Percentiles rank a stretch among this genome's conserved stretches.
phyloP scores from a whole-genome alignment of 2,888 invertebrate genomes.

The Hecatera dysodea region DNA sequence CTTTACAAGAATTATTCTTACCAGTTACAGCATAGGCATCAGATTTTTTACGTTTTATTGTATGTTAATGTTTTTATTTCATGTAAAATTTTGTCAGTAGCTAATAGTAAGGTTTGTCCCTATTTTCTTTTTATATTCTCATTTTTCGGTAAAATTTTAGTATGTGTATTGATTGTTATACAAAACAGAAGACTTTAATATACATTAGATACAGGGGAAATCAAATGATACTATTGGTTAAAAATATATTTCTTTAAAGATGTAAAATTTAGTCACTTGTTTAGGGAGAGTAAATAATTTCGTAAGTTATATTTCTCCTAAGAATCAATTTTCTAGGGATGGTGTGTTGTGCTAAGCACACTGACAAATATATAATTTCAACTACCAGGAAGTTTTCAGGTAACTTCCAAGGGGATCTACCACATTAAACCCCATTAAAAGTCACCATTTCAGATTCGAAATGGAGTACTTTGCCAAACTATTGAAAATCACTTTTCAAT shows the following conservation, averaged over 20 bases:
- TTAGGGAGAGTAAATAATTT: conserved; percentile 73
- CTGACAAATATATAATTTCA: conserved; percentile 60
- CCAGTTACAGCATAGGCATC: conserved; percentile 75
- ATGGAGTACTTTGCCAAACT: conserved; percentile 59
- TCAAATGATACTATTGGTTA: conserved; percentile 71
- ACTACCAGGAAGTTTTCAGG: conserved; percentile 42
- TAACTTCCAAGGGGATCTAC: conserved; percentile 50
- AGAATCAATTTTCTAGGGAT: conserved; percentile 76
- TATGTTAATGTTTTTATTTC: conserved; percentile 70
- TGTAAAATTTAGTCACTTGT: conserved; percentile 67
- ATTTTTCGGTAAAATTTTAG: conserved; percentile 67
- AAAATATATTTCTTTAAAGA: conserved; percentile 65
- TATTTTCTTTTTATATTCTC: conserved; percentile 61
- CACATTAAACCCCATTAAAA: conserved; percentile 25
- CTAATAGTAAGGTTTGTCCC: conserved; percentile 67
- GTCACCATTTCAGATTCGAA: conserved; percentile 52
- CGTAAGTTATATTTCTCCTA: conserved; percentile 79
- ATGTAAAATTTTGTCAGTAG: conserved; percentile 72
- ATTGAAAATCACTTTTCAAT: conserved; percentile 56
- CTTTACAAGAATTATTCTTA: conserved; percentile 80
- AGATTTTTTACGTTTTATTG: conserved; percentile 71
- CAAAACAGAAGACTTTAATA: conserved; percentile 69
- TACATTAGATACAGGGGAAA: conserved; percentile 74
- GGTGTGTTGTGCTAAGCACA: conserved; percentile 66
- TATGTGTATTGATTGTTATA: conserved; percentile 64